phyloP scores from a whole-genome alignment of 2,888 invertebrate species.

The Labia minor region DNA sequence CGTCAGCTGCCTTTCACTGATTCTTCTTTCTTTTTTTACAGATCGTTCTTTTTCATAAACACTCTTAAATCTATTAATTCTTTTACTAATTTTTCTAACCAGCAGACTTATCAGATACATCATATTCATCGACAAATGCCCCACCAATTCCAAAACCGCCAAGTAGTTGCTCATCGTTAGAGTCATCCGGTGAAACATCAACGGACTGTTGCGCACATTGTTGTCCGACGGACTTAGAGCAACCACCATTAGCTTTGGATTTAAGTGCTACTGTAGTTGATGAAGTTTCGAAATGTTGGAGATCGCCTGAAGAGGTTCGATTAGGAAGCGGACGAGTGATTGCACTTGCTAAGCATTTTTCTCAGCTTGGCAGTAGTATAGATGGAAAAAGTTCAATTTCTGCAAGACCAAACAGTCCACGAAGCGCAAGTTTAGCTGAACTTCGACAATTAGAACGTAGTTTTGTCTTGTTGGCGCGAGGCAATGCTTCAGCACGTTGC shows the following conservation, averaged over 20 bases:
- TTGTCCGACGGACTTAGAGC: not conserved
- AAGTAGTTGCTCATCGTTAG: not conserved
- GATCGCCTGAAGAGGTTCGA: conserved; percentile 56
- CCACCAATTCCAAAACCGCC: not conserved
- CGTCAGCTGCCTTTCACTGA: not conserved
- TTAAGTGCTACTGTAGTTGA: not conserved
- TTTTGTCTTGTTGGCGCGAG: not conserved
- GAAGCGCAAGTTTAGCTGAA: not conserved
- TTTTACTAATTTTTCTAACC: not conserved
- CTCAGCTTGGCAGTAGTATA: conserved; percentile 20
- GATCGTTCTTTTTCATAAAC: no score
- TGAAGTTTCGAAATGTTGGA: conserved; percentile 46
- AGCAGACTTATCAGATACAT: not conserved
- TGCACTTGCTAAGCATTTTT: conserved; percentile 56
- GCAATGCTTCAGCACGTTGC: not conserved
- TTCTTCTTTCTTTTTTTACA: not conserved
- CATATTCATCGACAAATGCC: not conserved
- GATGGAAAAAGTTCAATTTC: not conserved
- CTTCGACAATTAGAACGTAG: not conserved
- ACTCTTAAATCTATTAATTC: not conserved
- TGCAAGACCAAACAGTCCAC: not conserved
- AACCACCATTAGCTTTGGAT: not conserved
- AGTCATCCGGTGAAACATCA: not conserved
- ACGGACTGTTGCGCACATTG: not conserved
- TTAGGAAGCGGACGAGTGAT: conserved; percentile 59